phyloP scores from a whole-genome alignment of 92 coral and sea anemone species.

The Pocillopora meandrina region DNA sequence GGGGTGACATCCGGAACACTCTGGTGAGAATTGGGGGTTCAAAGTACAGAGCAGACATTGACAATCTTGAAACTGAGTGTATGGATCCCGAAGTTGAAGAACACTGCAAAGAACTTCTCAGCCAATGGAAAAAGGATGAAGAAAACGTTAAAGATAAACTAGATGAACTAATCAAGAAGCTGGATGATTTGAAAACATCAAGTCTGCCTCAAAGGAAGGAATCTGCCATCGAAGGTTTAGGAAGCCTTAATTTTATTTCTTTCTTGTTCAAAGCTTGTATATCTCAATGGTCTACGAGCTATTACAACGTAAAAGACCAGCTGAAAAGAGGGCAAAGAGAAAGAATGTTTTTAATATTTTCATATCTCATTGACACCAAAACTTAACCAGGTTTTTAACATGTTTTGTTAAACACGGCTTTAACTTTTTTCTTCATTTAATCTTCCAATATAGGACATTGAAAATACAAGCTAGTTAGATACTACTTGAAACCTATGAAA shows the following conservation, averaged over 20 bases:
- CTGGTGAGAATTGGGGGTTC: conserved; percentile 44
- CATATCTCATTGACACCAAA: too few relatives aligned
- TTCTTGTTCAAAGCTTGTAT: too few relatives aligned
- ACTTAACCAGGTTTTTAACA: too few relatives aligned
- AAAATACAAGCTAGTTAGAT: too few relatives aligned
- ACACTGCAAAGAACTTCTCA: conserved; percentile 28
- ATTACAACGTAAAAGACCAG: too few relatives aligned
- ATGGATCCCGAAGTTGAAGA: conserved; percentile 56
- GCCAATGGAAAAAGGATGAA: conserved; percentile 36
- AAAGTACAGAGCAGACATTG: conserved; percentile 20
- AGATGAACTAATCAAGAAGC: background rate
- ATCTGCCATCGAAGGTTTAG: background rate
- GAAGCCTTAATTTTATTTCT: background rate
- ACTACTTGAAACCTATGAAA: too few relatives aligned
- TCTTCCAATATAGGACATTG: too few relatives aligned
- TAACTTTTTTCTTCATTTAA: too few relatives aligned
- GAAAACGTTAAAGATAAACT: background rate
- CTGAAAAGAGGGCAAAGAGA: too few relatives aligned
- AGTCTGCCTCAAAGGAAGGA: background rate
- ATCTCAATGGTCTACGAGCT: too few relatives aligned
- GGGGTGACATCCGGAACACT: conserved; percentile 48
- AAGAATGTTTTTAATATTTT: too few relatives aligned
- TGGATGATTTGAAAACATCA: background rate
- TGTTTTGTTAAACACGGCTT: too few relatives aligned
- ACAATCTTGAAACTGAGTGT: conserved; percentile 24